Percentiles rank a stretch among this genome's conserved stretches.
Conservation (phyloP, 2,797 vertebrate species). For the Halcyon smyrnensis region DNA sequence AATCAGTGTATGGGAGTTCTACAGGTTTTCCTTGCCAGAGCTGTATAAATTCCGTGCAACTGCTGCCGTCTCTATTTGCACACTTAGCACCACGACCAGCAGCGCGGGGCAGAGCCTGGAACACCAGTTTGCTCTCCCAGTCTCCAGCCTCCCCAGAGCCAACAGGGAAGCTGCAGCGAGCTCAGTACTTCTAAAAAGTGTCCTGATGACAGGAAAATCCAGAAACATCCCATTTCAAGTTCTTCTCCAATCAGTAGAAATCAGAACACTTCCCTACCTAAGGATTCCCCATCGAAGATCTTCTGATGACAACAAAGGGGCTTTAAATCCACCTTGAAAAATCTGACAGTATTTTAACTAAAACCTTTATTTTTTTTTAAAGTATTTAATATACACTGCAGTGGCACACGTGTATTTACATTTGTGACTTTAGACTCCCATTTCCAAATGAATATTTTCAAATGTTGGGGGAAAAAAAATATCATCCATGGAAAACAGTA, state of each 20-base stretch:
- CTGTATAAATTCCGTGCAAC: neutral
- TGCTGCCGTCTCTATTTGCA: neutral
- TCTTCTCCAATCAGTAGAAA: neutral
- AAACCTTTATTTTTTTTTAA: neutral
- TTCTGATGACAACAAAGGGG: neutral
- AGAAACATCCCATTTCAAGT: neutral
- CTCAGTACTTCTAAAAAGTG: neutral
- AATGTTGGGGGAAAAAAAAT: neutral
- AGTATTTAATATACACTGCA: neutral
- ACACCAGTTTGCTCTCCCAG: neutral
- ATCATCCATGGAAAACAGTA: neutral
- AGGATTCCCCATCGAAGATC: neutral
- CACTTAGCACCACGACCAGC: neutral
- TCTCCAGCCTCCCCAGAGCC: neutral
- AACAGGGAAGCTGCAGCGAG: neutral
- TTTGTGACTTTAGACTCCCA: neutral
- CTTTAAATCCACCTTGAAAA: neutral
- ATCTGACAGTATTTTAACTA: neutral
- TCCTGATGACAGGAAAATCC: neutral
- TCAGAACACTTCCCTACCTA: accelerated
- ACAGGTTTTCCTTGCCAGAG: neutral
- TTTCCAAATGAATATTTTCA: neutral
- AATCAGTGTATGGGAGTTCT: neutral
- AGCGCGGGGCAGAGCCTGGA: neutral
- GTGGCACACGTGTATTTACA: neutral